These are phyloP conservation scores for Sinhomidia bicolor DNA, from an alignment of 2,888 invertebrate genomes.

Conservation along the genomic window DNA sequence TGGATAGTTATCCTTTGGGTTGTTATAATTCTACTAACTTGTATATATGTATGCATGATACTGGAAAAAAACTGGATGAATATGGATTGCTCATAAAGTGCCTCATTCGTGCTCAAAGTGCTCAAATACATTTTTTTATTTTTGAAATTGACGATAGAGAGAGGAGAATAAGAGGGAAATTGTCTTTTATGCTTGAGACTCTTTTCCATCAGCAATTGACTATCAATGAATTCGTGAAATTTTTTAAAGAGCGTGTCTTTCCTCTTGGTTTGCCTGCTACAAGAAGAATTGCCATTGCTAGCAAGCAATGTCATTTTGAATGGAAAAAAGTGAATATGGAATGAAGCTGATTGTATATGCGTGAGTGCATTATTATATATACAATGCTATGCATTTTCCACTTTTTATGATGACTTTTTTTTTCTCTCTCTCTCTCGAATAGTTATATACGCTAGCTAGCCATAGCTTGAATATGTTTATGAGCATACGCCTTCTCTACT, in stretches of 20 bases:
- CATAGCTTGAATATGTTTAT: neutral
- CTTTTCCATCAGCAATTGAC: constrained; percentile 41
- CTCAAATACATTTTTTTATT: constrained; percentile 15
- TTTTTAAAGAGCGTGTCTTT: neutral
- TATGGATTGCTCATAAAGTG: constrained; percentile 35
- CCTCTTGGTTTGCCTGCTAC: neutral
- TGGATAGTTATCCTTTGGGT: neutral
- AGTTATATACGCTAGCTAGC: neutral
- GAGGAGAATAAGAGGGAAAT: neutral
- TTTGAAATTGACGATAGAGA: neutral
- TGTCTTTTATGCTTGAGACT: neutral
- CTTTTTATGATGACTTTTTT: neutral
- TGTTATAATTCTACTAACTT: too few relatives aligned
- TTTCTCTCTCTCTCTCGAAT: neutral
- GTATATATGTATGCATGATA: neutral
- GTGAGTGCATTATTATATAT: neutral
- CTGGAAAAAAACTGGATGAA: constrained; percentile 11
- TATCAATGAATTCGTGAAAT: constrained; percentile 41
- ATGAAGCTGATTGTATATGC: constrained; percentile 8
- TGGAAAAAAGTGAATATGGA: neutral
- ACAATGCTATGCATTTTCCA: neutral
- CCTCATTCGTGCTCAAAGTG: constrained; percentile 4
- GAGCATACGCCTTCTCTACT: neutral
- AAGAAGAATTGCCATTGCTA: neutral
- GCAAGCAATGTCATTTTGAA: neutral